Percentiles rank a stretch among this genome's conserved stretches.
These are phyloP conservation scores for Pelagia noctiluca DNA, from an alignment of 30 jellyfish, hydroid and myxozoan species.

Conservation along the genomic window DNA sequence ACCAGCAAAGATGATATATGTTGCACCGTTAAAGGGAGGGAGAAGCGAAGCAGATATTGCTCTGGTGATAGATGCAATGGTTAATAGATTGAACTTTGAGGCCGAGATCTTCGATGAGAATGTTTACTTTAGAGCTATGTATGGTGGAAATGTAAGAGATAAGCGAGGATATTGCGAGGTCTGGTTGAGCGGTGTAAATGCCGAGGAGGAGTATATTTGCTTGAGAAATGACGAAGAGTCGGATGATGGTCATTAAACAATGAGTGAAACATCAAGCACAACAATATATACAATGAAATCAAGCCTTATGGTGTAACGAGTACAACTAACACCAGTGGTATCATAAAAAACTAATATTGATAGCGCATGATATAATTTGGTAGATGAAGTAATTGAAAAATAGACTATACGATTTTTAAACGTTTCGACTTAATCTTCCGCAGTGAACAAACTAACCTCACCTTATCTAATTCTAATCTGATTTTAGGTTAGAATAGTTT, in stretches of 20 bases:
- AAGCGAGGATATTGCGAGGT: not conserved
- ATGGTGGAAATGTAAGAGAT: not conserved
- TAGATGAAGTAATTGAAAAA: too few species aligned
- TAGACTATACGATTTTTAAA: too few species aligned
- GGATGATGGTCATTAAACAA: not conserved
- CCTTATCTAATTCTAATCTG: too few species aligned
- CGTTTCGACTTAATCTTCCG: too few species aligned
- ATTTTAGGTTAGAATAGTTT: too few species aligned
- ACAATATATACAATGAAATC: too few species aligned
- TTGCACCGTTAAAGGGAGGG: constrained; percentile 23
- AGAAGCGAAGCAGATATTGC: constrained; percentile 15
- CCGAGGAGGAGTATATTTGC: constrained; percentile 8
- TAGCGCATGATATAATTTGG: too few species aligned
- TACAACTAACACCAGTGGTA: too few species aligned
- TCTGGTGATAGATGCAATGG: not conserved
- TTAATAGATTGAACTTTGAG: not conserved
- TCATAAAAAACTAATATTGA: too few species aligned
- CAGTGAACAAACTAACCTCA: too few species aligned
- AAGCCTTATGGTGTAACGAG: too few species aligned
- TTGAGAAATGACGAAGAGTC: not conserved
- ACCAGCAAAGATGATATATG: constrained; percentile 61
- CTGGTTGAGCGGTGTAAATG: not conserved
- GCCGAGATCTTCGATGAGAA: not conserved
- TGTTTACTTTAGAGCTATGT: not conserved
- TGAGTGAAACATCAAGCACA: too few species aligned